These are phyloP conservation scores for Copidosoma floridanum DNA, from an alignment of 1,140 invertebrate species.

Conservation along the genomic window DNA sequence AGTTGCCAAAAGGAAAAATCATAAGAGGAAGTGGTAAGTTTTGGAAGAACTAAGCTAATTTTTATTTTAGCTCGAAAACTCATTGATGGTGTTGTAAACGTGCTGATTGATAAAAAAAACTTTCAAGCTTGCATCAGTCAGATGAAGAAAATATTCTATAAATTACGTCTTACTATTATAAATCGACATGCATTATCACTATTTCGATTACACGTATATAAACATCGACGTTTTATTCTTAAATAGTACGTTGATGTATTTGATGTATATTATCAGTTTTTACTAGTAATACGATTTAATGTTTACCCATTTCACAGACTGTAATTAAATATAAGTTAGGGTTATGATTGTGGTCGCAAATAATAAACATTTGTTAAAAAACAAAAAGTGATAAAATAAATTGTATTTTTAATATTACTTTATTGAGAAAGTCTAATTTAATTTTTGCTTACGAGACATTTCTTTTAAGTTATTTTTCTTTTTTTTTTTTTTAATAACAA, in stretches of 20 bases:
- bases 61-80: background rate
- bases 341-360: no score
- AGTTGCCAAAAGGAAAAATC: constrained; percentile 52
- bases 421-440: no score
- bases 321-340: no score
- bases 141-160: background rate
- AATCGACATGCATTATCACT: background rate
- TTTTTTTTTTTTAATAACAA: constrained; percentile 30
- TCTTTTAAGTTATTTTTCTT: background rate
- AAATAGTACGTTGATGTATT: no score
- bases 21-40: constrained; percentile 53
- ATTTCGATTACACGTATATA: constrained; percentile 1
- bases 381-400: no score
- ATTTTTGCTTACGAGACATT: no score
- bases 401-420: no score
- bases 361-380: no score
- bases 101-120: background rate
- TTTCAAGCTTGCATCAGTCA: background rate
- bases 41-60: constrained; percentile 42
- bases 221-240: background rate
- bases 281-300: no score
- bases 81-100: background rate
- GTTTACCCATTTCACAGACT: no score
- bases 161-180: background rate
- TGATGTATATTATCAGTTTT: no score